Percentiles rank a stretch among this genome's conserved stretches.
Conservation (phyloP, 2,888 invertebrate genomes). For the Leptopilina myrica region DNA sequence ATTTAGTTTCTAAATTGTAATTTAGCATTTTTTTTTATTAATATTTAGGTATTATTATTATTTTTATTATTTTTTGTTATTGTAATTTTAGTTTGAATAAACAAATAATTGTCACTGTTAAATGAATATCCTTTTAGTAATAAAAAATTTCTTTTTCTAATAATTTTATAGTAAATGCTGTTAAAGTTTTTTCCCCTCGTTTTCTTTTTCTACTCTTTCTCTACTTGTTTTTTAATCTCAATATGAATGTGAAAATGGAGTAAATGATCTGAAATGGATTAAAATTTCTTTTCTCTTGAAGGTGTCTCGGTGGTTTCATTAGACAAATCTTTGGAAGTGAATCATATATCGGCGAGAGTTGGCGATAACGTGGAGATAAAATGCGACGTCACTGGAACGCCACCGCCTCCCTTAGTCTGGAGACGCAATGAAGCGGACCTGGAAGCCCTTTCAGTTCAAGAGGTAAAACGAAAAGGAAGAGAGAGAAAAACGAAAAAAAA, state of each 20-base stretch:
- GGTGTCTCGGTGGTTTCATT: slow-evolving; percentile 85
- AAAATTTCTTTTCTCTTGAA: slow-evolving; percentile 63
- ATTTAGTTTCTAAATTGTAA: too few relatives aligned
- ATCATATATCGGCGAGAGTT: slow-evolving; percentile 83
- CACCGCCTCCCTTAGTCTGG: slow-evolving; percentile 85
- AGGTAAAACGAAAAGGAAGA: slow-evolving; percentile 68
- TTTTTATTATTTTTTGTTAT: too few relatives aligned
- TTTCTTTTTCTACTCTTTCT: too few relatives aligned
- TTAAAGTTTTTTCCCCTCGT: too few relatives aligned
- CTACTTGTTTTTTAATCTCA: slow-evolving; percentile 20
- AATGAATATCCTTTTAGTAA: too few relatives aligned
- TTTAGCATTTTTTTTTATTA: too few relatives aligned
- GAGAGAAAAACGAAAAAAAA: too few relatives aligned
- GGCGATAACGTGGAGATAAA: slow-evolving; percentile 88
- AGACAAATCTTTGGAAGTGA: slow-evolving; percentile 85
- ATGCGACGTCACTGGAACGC: slow-evolving; percentile 86
- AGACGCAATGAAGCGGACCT: slow-evolving; percentile 83
- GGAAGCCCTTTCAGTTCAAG: slow-evolving; percentile 80
- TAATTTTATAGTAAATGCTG: too few relatives aligned
- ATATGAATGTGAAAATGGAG: not conserved
- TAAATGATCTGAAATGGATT: not conserved
- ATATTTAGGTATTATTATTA: too few relatives aligned
- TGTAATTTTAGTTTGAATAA: too few relatives aligned
- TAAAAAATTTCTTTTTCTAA: too few relatives aligned
- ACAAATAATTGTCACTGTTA: too few relatives aligned